phyloP scores from a whole-genome alignment of 2,888 invertebrate genomes.

The Tuta absoluta region DNA sequence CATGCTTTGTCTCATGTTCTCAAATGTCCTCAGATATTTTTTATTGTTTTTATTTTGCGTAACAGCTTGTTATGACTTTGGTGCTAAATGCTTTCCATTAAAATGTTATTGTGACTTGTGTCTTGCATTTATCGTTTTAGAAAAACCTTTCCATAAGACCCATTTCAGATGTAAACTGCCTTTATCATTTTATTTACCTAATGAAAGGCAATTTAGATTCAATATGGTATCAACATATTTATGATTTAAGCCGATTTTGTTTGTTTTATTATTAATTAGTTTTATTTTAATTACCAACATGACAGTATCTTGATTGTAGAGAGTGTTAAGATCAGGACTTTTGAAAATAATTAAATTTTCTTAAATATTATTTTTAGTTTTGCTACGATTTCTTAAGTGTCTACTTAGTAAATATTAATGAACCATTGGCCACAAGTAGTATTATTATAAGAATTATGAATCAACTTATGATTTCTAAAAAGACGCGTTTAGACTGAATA shows the following conservation, averaged over 20 bases:
- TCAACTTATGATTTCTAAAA: background rate
- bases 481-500: slow-evolving; percentile 29
- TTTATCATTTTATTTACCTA: no score
- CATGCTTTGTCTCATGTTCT: background rate
- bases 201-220: no score
- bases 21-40: background rate
- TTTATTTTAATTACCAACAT: slow-evolving; percentile 47
- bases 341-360: background rate
- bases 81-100: background rate
- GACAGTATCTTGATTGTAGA: slow-evolving; percentile 44
- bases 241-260: slow-evolving; percentile 37
- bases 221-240: no score
- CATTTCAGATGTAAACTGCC: no score
- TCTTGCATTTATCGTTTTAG: no score
- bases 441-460: background rate
- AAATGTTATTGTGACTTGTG: background rate
- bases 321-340: background rate
- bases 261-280: background rate
- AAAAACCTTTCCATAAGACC: no score
- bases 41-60: no score
- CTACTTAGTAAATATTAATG: background rate
- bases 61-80: background rate
- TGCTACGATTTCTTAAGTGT: no score
- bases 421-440: slow-evolving; percentile 13
- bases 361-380: background rate